Base-by-base conservation (phyloP, 2,888 invertebrate species). In the Sphecodes monilicornis region DNA sequence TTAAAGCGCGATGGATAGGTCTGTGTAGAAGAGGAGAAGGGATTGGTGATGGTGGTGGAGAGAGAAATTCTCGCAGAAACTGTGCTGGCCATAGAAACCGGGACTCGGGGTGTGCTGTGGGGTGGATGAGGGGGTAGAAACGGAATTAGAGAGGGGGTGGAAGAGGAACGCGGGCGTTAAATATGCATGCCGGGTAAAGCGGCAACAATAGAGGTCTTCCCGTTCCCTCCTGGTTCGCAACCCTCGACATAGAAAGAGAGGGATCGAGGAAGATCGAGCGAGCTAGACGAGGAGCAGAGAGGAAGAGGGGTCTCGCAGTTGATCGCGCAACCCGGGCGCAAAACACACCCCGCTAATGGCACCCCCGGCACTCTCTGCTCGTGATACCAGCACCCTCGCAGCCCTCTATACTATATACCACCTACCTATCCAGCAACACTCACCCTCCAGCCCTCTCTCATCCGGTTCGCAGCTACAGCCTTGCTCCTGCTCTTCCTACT, bases 311-410 rank as follows among this genome's bases (percentile, higher is more conserved):
- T 46, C 89, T 85, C 90, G 88, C 88, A 89, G 91, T 91, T 91
- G 92, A 92, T 92, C 92, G 91, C 89, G 89, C 91, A 90, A 91
- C 90, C 90, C 88, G 88, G 88, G 90, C 89, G 87, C 93, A 93
- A 92, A 92, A 93, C 91, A 92, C 90, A 93, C 91, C 91, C 90
- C 90, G 92, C 92, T 92, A 92, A 92, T 92, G 93, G 93, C 91
- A 91, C 91, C 89, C 90, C 85, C 88, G 90, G 86, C 90, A 91
- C 92, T 88, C 87, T 86, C 87, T 84, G 85, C 77, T 80, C 86
- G 84, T 87, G 91, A 90, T 91, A 90, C 84, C 87, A 86, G 86
- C 82, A 80, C 82, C 76, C 85, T 79, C 60, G 69, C 78, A 78
- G 13, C 78, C 74, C 68, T 78, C 80, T 83, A 60, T n/a, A 54